Evolutionary conservation across 2,797 vertebrate genomes (phyloP).

Genomic region (Myotis myotis): DNA sequence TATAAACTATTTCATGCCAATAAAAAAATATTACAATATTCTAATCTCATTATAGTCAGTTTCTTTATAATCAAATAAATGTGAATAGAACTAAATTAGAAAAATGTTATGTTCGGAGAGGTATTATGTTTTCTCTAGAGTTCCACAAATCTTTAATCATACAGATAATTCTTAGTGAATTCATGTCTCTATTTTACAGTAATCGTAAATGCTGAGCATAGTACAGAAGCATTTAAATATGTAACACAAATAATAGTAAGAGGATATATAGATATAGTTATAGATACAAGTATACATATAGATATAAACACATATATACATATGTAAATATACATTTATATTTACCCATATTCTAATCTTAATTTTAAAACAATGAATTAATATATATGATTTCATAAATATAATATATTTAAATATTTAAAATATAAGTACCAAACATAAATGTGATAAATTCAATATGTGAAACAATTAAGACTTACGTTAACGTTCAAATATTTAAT

Average conservation of each 20-base stretch:
- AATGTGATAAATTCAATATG: not conserved
- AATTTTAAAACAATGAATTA: not conserved
- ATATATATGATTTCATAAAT: not conserved
- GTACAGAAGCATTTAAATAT: not conserved
- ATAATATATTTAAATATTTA: not conserved
- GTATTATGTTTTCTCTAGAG: not conserved
- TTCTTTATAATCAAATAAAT: not conserved
- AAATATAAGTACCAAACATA: not conserved
- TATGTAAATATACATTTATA: not conserved
- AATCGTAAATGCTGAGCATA: not conserved
- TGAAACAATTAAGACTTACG: not conserved
- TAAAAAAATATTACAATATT: not conserved
- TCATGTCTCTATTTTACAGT: not conserved
- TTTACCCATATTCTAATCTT: not conserved
- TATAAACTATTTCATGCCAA: not conserved
- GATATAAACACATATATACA: not conserved
- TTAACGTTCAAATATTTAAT: not conserved
- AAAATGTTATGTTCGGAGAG: not conserved
- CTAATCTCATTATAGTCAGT: not conserved
- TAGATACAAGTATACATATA: not conserved
- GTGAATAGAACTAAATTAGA: not conserved
- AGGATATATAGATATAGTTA: not conserved
- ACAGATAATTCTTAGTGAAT: constrained; percentile 1
- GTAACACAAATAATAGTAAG: not conserved
- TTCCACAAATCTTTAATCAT: not conserved